Percentiles rank a stretch among this genome's conserved stretches.
Evolutionary conservation across 2,888 invertebrate genomes (phyloP).

Genomic region (Cosmia pyralina): DNA sequence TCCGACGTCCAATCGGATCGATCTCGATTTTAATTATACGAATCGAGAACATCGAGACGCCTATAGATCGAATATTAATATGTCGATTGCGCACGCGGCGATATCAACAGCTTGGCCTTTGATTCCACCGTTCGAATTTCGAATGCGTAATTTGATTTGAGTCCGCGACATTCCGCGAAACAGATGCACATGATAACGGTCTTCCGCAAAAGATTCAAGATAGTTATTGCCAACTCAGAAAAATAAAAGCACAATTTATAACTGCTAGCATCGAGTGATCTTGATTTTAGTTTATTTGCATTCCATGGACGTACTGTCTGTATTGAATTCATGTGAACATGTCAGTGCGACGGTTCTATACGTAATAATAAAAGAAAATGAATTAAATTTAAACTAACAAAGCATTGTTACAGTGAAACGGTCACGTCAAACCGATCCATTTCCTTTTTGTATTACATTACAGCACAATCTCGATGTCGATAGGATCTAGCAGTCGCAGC

Average conservation of each 20-base stretch:
- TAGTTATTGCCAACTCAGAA: slow-evolving; percentile 69
- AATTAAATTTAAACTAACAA: slow-evolving; percentile 74
- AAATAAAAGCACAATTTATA: slow-evolving; percentile 74
- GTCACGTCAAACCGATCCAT: slow-evolving; percentile 80
- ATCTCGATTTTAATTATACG: slow-evolving; percentile 90
- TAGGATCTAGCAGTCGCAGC: slow-evolving; percentile 80
- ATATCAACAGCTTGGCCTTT: slow-evolving; percentile 81
- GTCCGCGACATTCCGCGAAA: slow-evolving; percentile 83
- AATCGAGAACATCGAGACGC: slow-evolving; percentile 87
- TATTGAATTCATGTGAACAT: slow-evolving; percentile 58
- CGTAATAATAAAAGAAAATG: slow-evolving; percentile 59
- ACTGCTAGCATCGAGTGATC: slow-evolving; percentile 70
- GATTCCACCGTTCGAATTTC: slow-evolving; percentile 85
- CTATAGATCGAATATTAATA: slow-evolving; percentile 89
- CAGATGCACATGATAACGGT: slow-evolving; percentile 76
- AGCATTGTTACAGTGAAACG: slow-evolving; percentile 72
- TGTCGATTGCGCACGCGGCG: slow-evolving; percentile 85
- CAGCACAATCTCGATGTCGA: slow-evolving; percentile 81
- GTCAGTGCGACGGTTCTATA: slow-evolving; percentile 45
- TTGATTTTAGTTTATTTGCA: slow-evolving; percentile 75
- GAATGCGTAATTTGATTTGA: slow-evolving; percentile 87
- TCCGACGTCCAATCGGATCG: slow-evolving; percentile 87
- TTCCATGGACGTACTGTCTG: slow-evolving; percentile 62
- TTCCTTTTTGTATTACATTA: slow-evolving; percentile 79
- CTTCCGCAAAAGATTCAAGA: slow-evolving; percentile 80